Base-by-base conservation (phyloP, 2,888 invertebrate genomes). In the Galerucella calmariensis region DNA sequence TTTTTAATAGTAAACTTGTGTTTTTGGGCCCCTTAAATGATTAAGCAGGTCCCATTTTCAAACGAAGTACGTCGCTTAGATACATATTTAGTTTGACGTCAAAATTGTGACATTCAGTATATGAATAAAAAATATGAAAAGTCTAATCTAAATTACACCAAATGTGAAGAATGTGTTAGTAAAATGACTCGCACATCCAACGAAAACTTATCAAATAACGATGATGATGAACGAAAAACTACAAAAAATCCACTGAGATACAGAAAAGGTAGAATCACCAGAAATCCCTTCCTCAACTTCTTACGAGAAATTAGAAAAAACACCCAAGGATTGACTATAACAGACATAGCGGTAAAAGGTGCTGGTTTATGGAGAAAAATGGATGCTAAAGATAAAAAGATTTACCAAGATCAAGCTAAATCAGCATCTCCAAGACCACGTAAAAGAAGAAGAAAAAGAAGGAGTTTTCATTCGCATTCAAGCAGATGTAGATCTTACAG, bases 241-340 rank as follows among this genome's bases (percentile, higher is more conserved):
- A 8, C 35, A 5, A 69, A 67, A 16, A 69, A 48, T 27, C 35
- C 48, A 35, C 62, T 16, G 8, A 77, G 61, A 44, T 74, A 56
- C 58, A 65, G 61, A 61, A 35, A 44, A 27, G 78, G 78, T 48
- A 76, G 35, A 35, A 58, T 80, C 41, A 79, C 80, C n/a, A 69
- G 65, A 11, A 80, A 79, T 58, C 80, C 80, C 5, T 80, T 79
- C 48, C 69, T 80, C 10, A 80, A 80, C 63, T 80, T 80, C 65
- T 53, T 80, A 51, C 67, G 79, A 41, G 78, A 79, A n/a, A 62
- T 79, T 46, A 69, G 80, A 56, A 69, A 58, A 51, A 78, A 77
- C 62, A 27, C 75, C 27, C 41, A 72, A 24, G 66, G 74, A 12
- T 51, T 76, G 56, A 69, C 56, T 8, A 27, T 74, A 9, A 53